Base-by-base conservation (phyloP, 2,113 vertebrate species). In the Motacilla alba region DNA sequence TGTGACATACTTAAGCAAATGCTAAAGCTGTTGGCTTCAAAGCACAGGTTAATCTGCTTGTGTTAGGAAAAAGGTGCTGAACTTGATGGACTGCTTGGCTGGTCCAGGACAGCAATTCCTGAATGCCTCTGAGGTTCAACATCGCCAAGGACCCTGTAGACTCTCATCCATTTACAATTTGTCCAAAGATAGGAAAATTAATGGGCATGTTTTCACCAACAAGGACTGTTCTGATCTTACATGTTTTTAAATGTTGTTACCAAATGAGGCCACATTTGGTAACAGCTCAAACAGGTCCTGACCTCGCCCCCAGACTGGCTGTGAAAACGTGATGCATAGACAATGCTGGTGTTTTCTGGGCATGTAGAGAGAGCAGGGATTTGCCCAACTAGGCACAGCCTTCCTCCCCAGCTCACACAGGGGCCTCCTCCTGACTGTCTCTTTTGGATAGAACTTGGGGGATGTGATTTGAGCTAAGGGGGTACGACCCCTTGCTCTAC, bases 371-470 rank as follows among this genome's bases (percentile, higher is more conserved):
- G 52, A 78, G 23, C 43, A 59, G 15, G 18, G 23, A 13, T 55
- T 60, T 12, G 0, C 7, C n/a, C 44, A 64, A 3, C n/a, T 7
- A 14, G n/a, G 18, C 24, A 53, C 55, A 74, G 27, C 56, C 13
- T 76, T 85, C 22, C 55, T 83, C 23, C 37, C 49, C 3, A 2
- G n/a, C 27, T 84, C 60, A 14, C 31, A 24, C 24, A 31, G 28
- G 7, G 23, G 2, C 9, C 23, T 79, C 15, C 2, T 8, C 3
- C 1, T 13, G 41, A 46, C 17, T 20, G 23, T 31, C 11, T 76
- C 9, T 18, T 86, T 78, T 0, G 0, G 11, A 53, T 39, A 33
- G 6, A 7, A 39, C 6, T 50, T 75, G 6, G 7, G 35, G 3
- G 2, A 7, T 1, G 4, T 41, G 44, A 26, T 19, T 72, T 7